Percentiles rank a stretch among this genome's conserved stretches.
Conservation (phyloP, 2,888 invertebrate species). For the Drosophila neutralis region DNA sequence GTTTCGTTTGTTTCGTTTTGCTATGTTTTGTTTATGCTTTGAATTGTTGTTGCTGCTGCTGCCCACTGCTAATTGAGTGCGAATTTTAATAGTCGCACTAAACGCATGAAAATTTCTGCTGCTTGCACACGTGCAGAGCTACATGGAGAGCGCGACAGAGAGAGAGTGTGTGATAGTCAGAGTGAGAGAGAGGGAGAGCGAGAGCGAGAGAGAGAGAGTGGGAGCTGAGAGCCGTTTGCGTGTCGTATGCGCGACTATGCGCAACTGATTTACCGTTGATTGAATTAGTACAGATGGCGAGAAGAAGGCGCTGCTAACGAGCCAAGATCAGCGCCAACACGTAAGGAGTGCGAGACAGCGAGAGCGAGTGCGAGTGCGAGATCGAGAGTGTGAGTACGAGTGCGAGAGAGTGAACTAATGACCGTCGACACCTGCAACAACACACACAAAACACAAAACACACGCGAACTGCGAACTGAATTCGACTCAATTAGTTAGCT, state of each 20-base stretch:
- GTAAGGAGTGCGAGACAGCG: slow-evolving; percentile 5
- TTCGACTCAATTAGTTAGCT: slow-evolving; percentile 78
- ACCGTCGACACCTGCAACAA: slow-evolving; percentile 68
- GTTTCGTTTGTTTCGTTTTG: slow-evolving; percentile 33
- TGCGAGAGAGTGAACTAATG: slow-evolving; percentile 14
- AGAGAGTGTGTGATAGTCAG: neutral
- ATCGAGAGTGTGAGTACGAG: slow-evolving; percentile 4
- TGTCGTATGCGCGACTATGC: slow-evolving; percentile 46
- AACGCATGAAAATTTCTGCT: slow-evolving; percentile 46
- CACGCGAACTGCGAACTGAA: slow-evolving; percentile 36
- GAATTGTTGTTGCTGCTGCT: slow-evolving; percentile 21
- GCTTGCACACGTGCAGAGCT: slow-evolving; percentile 31
- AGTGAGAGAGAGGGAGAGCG: neutral
- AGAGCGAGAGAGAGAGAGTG: slow-evolving; percentile 9
- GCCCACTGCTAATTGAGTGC: slow-evolving; percentile 56
- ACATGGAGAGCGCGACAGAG: slow-evolving; percentile 3
- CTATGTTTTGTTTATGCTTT: slow-evolving; percentile 50
- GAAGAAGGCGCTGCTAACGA: slow-evolving; percentile 31
- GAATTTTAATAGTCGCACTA: slow-evolving; percentile 52
- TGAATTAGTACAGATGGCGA: slow-evolving; percentile 60
- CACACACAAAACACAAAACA: slow-evolving; percentile 42
- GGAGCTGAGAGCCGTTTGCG: slow-evolving; percentile 40
- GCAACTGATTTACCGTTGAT: slow-evolving; percentile 68
- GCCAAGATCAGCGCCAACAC: slow-evolving; percentile 52
- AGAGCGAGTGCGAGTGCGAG: slow-evolving; percentile 3